These are phyloP conservation scores for Melanocharis versteri DNA, from an alignment of 2,113 vertebrate species.

Conservation along the genomic window DNA sequence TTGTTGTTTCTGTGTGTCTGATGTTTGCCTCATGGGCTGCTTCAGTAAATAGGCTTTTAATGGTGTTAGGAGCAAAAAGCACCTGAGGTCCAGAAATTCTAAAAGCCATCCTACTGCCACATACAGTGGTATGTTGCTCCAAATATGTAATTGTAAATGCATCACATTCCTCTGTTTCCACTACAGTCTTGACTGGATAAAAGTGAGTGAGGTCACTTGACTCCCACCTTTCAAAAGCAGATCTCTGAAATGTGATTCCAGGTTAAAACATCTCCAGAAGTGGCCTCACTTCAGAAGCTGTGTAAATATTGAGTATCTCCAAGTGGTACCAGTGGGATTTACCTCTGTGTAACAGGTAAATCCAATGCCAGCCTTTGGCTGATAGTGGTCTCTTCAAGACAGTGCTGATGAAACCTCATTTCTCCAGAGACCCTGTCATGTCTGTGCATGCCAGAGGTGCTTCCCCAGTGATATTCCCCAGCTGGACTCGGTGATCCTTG, in stretches of 20 bases:
- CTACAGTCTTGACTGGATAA: not conserved
- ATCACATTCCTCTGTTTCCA: not conserved
- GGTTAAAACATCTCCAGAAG: not conserved
- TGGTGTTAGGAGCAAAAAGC: not conserved
- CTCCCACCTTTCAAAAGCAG: not conserved
- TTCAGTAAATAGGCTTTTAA: slow-evolving; percentile 29
- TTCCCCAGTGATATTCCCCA: not conserved
- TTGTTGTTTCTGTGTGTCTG: not conserved
- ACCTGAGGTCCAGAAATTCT: not conserved
- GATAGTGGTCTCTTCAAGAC: not conserved
- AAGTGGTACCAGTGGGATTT: not conserved
- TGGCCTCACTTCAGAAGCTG: not conserved
- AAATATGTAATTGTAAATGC: not conserved
- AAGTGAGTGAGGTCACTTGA: not conserved
- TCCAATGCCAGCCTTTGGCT: not conserved
- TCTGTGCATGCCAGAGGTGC: not conserved
- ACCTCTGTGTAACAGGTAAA: not conserved
- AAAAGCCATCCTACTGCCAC: not conserved
- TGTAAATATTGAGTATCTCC: not conserved
- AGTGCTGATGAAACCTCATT: not conserved
- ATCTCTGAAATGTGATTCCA: not conserved
- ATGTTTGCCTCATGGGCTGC: not conserved
- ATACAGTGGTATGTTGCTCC: not conserved
- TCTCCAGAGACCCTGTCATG: not conserved
- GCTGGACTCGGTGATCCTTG: accelerated